Evolutionary conservation across 2,888 invertebrate genomes (phyloP).

Genomic region (Gari tellinella): DNA sequence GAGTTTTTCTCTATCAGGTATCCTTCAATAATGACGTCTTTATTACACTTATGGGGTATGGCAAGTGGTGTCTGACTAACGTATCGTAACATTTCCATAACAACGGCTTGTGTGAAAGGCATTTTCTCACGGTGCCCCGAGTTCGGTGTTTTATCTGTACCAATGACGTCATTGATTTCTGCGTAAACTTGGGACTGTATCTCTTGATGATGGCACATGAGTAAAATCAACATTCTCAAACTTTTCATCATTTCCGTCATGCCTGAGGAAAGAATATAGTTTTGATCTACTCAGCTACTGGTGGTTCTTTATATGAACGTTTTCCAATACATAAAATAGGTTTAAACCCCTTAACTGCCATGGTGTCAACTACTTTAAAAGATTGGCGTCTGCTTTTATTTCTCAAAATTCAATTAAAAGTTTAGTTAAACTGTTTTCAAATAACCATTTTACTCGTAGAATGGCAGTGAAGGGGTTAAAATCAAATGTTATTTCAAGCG

Average conservation of each 20-base stretch:
- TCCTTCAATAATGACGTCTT: slow-evolving; percentile 51
- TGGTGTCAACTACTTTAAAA: too few species aligned
- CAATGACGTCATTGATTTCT: slow-evolving; percentile 57
- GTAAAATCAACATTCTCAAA: slow-evolving; percentile 51
- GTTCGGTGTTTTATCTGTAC: slow-evolving; percentile 15
- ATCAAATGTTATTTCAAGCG: too few species aligned
- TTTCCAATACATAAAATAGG: too few species aligned
- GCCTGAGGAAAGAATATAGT: slow-evolving; percentile 30
- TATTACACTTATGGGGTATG: slow-evolving; percentile 55
- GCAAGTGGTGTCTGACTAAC: slow-evolving; percentile 58
- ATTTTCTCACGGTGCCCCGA: slow-evolving; percentile 34
- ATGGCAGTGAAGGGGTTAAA: too few species aligned
- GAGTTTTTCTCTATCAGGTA: slow-evolving; percentile 53
- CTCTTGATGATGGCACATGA: slow-evolving; percentile 57
- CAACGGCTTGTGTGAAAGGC: slow-evolving; percentile 54
- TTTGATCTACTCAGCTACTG: too few species aligned
- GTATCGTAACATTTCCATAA: slow-evolving; percentile 56
- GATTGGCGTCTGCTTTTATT: too few species aligned
- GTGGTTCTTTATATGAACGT: too few species aligned
- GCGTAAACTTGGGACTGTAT: slow-evolving; percentile 44
- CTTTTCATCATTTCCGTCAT: slow-evolving; percentile 60
- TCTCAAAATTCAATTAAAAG: too few species aligned
- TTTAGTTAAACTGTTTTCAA: too few species aligned
- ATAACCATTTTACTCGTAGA: too few species aligned
- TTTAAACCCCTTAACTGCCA: too few species aligned